Conservation (phyloP, 2,888 invertebrate species). For the Mantis religiosa region DNA sequence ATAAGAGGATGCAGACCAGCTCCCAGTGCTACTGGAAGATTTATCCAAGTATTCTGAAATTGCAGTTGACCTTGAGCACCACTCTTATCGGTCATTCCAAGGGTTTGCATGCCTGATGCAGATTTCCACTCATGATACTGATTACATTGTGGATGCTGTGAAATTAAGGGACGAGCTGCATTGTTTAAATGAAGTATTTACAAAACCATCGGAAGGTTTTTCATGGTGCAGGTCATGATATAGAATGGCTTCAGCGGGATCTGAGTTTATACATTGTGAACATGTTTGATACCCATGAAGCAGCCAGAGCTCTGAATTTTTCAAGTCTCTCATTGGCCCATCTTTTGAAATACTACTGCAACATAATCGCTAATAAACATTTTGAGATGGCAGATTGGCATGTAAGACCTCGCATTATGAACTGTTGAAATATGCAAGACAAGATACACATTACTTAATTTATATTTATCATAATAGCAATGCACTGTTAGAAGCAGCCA, state of each 20-base stretch:
- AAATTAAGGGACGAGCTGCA: slow-evolving; percentile 76
- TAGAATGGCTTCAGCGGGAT: slow-evolving; percentile 93
- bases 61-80: slow-evolving; percentile 91
- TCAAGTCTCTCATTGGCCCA: slow-evolving; percentile 70
- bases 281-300: slow-evolving; percentile 93
- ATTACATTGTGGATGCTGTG: slow-evolving; percentile 88
- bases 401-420: slow-evolving; percentile 81
- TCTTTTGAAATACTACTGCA: slow-evolving; percentile 74
- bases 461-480: slow-evolving; percentile 77
- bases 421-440: slow-evolving; percentile 79
- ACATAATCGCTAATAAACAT: slow-evolving; percentile 77
- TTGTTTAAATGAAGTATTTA: slow-evolving; percentile 81
- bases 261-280: slow-evolving; percentile 92
- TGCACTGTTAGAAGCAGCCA: slow-evolving; percentile 64
- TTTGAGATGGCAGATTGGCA: slow-evolving; percentile 96
- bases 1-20: slow-evolving; percentile 61
- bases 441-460: slow-evolving; percentile 91
- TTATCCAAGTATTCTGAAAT: slow-evolving; percentile 66
- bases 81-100: slow-evolving; percentile 85
- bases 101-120: slow-evolving; percentile 96
- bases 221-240: slow-evolving; percentile 85
- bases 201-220: slow-evolving; percentile 89
- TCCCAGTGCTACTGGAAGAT: slow-evolving; percentile 63
- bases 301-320: slow-evolving; percentile 69
- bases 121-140: slow-evolving; percentile 74